Evolutionary conservation across 2,797 vertebrate genomes (phyloP), one percentile per base, ranked within the genome.

Genomic region (Peromyscus eremicus): DNA sequence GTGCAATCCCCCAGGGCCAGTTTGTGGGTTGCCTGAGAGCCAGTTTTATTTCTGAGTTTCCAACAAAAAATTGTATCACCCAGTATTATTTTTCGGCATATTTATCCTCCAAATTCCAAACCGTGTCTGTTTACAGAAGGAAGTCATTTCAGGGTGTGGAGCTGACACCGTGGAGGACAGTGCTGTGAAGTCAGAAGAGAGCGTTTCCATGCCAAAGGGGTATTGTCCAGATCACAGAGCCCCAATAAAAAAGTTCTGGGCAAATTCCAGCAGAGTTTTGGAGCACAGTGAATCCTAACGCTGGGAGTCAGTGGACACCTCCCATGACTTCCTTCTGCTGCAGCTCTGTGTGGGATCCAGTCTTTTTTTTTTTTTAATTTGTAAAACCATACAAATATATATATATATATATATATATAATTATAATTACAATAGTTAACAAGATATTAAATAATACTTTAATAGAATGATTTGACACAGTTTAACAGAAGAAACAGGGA

Each of bases 131-230:
- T 3, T 17, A 3, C 37, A n/a, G 37, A 75, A 91, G 79, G n/a
- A 46, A 94, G 77, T 7, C 16, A 4, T 25, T 62, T n/a, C 25
- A 37, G 73, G 60, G 37, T 17, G 19, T 5, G 34, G 16, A 4
- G 7, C 5, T 1, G 9, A 46, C 49, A 0, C 27, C 2, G 0
- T 1, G 0, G 27, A 52, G n/a, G 43, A 29, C 5, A 5, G 14
- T 0, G 34, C 6, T 13, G 1, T 11, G 29, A 6, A 73, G 29
- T 16, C 62, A 49, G 60, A 12, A 79, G 40, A 84, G 13, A 8
- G 14, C 19, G 19, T 55, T 43, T 46, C 60, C 6, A 37, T 27
- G 0, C 8, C 23, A 9, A 3, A 52, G 37, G 68, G 34, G 2
- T 3, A 1, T 0, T 4, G 16, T 55, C 52, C n/a, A 2, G 88